phyloP scores from a whole-genome alignment of 53 echinoderm and acorn worm species.

The Echinometra lucunter region DNA sequence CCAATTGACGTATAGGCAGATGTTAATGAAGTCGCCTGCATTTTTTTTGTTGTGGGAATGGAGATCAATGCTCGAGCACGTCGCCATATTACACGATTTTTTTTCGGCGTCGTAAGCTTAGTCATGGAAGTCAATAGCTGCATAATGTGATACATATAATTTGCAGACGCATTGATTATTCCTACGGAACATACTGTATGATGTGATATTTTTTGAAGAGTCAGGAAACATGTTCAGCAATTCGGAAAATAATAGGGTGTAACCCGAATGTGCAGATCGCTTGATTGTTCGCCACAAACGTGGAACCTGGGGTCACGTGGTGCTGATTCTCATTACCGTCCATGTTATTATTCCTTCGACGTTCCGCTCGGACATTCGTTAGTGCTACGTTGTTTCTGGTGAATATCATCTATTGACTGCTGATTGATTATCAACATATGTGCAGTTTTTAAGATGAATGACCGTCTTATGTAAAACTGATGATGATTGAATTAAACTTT shows the following conservation, averaged over 20 bases:
- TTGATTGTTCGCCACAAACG: conserved; percentile 72
- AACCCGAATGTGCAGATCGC: conserved; percentile 39
- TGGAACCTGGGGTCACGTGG: conserved; percentile 86
- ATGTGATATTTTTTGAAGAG: neutral
- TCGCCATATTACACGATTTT: conserved; percentile 81
- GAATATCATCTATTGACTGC: neutral
- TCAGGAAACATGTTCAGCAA: conserved; percentile 13
- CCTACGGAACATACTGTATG: neutral
- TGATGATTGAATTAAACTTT: neutral
- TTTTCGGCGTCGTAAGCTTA: neutral
- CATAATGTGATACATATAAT: neutral
- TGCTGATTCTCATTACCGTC: conserved; percentile 74
- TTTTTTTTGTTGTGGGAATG: conserved; percentile 70
- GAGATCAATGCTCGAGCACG: conserved; percentile 84
- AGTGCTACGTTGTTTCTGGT: neutral
- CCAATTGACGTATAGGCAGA: conserved; percentile 91
- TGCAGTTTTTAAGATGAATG: neutral
- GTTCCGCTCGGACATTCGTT: conserved; percentile 10
- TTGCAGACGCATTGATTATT: conserved; percentile 6
- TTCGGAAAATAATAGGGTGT: conserved; percentile 63
- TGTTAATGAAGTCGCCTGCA: conserved; percentile 90
- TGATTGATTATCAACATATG: neutral
- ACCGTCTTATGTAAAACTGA: neutral
- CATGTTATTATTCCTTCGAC: conserved; percentile 44
- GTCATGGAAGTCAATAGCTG: conserved; percentile 11